Percentiles rank a stretch among this genome's conserved stretches.
phyloP scores from a whole-genome alignment of 2,797 vertebrate genomes.

The Enteromius argenteus region DNA sequence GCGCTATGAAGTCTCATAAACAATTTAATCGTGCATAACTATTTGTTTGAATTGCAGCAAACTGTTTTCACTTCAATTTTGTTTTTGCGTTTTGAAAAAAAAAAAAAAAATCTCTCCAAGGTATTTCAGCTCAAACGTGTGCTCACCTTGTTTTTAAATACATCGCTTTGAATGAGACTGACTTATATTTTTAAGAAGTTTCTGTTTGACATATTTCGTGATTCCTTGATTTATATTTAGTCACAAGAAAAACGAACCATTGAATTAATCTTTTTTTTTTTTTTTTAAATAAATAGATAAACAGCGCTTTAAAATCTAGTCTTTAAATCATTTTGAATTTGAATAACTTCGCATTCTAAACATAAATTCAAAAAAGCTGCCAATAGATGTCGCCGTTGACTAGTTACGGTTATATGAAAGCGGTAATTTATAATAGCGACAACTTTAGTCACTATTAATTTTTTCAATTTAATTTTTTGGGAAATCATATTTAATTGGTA shows the following conservation, averaged over 20 bases:
- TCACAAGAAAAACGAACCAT: background rate
- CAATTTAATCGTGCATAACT: slow-evolving; percentile 18
- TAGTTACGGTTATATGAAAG: background rate
- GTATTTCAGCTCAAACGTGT: background rate
- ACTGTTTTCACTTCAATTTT: slow-evolving; percentile 7
- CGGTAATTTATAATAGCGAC: background rate
- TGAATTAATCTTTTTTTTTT: background rate
- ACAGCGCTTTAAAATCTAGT: background rate
- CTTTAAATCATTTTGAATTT: background rate
- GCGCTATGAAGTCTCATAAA: slow-evolving; percentile 40
- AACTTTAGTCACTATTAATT: background rate
- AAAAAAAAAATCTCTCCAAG: background rate
- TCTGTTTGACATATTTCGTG: background rate
- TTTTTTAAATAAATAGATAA: background rate
- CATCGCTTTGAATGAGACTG: background rate
- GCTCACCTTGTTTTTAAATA: background rate
- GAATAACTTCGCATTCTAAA: background rate
- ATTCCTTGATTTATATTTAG: background rate
- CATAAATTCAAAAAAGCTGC: slow-evolving; percentile 1
- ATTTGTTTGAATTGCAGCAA: slow-evolving; percentile 12
- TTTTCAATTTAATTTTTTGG: background rate
- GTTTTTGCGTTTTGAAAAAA: background rate
- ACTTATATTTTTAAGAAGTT: background rate
- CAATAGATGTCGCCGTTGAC: slow-evolving; percentile 54
- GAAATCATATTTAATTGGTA: background rate